These are phyloP conservation scores for Aurelia sp. DNA, from an alignment of 30 jellyfish, hydroid and myxozoan genomes.

Conservation along the genomic window DNA sequence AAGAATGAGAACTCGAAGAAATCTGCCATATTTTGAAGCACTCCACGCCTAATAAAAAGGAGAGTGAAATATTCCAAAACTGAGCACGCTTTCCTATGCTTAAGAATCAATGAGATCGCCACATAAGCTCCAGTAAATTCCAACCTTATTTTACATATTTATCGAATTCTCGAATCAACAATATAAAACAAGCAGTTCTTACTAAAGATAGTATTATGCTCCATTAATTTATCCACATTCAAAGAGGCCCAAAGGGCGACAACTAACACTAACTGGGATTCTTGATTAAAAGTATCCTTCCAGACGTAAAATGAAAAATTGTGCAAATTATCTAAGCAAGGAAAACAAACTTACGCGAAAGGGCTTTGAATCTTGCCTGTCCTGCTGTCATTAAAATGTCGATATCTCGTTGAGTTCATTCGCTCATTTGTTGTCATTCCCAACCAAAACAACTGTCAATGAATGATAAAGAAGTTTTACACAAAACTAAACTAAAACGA, in stretches of 20 bases:
- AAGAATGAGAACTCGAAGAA: constrained; percentile 86
- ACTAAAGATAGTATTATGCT: too few species aligned
- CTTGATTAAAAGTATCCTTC: neutral
- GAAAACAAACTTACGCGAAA: constrained; percentile 68
- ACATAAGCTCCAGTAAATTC: too few species aligned
- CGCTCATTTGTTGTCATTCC: constrained; percentile 99
- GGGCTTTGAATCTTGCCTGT: constrained; percentile 89
- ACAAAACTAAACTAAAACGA: too few species aligned
- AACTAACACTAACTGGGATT: neutral
- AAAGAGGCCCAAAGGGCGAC: too few species aligned
- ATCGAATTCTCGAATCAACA: too few species aligned
- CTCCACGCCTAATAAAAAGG: constrained; percentile 63
- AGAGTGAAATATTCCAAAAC: neutral
- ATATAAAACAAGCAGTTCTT: too few species aligned
- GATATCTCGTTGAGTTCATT: constrained; percentile 86
- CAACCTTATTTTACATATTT: too few species aligned
- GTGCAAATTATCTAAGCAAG: neutral
- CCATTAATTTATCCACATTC: too few species aligned
- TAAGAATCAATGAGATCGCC: too few species aligned
- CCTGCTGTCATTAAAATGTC: constrained; percentile 78
- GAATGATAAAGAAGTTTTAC: neutral
- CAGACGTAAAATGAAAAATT: neutral
- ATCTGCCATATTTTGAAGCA: constrained; percentile 88
- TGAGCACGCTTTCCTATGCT: too few species aligned
- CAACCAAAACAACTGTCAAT: constrained; percentile 84